These are phyloP conservation scores for Julus scandinavius DNA, from an alignment of 2,888 invertebrate species.

Conservation along the genomic window DNA sequence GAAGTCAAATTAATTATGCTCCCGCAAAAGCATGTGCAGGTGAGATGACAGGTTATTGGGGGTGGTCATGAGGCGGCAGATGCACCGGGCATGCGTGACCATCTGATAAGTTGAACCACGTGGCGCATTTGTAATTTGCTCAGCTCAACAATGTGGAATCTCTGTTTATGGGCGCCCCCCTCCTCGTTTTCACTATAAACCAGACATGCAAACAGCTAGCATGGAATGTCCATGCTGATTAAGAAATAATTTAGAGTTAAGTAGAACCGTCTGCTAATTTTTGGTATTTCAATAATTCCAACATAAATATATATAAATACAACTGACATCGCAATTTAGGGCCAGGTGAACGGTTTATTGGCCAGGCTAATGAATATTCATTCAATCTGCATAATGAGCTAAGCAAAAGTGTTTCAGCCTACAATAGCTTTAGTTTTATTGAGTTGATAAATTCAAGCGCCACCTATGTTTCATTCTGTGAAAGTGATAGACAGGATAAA, in stretches of 20 bases:
- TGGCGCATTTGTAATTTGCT: not conserved
- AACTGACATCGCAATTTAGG: too few species aligned
- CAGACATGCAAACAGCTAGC: not conserved
- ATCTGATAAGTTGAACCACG: slow-evolving; percentile 7
- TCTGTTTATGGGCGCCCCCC: slow-evolving; percentile 21
- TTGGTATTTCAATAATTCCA: too few species aligned
- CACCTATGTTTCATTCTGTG: too few species aligned
- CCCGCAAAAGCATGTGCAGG: not conserved
- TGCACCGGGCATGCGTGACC: slow-evolving; percentile 27
- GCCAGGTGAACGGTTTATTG: too few species aligned
- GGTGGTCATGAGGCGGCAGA: slow-evolving; percentile 1
- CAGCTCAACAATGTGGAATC: not conserved
- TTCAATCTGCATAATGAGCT: too few species aligned
- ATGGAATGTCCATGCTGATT: not conserved
- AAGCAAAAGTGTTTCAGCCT: too few species aligned
- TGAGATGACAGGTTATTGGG: slow-evolving; percentile 29
- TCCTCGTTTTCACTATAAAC: not conserved
- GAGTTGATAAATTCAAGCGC: too few species aligned
- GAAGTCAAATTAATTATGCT: not conserved
- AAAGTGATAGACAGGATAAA: too few species aligned
- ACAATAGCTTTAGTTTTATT: too few species aligned
- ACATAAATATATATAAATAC: too few species aligned
- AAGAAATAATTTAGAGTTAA: not conserved
- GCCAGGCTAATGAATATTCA: too few species aligned
- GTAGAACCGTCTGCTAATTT: too few species aligned